A percentile compares a stretch with the other conserved stretches of the same genome.
Evolutionary conservation across 2,113 vertebrate genomes (phyloP).

Genomic region (Speoplatyrhinus poulsoni): DNA sequence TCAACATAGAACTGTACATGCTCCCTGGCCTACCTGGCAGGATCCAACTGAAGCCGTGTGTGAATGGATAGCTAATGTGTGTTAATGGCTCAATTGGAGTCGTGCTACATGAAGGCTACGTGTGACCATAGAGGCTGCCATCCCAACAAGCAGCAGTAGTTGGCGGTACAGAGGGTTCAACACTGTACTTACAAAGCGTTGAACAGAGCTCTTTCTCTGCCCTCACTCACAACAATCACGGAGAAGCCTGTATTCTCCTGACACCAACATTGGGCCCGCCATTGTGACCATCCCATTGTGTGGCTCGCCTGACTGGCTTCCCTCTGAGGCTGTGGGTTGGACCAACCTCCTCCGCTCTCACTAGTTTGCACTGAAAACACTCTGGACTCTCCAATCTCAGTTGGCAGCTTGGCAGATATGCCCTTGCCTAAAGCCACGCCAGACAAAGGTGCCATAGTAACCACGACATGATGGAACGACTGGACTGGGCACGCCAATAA

Average conservation of each 20-base stretch:
- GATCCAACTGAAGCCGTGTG: background rate
- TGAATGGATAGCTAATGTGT: background rate
- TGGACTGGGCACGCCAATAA: constrained; percentile 29
- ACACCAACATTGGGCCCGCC: constrained; percentile 54
- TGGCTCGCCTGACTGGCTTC: constrained; percentile 33
- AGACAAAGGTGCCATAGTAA: constrained; percentile 75
- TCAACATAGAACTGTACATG: no score
- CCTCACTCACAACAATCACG: constrained; percentile 42
- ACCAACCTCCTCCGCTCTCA: constrained; percentile 50
- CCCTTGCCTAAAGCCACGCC: constrained; percentile 36
- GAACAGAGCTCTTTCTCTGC: constrained; percentile 31
- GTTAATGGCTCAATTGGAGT: constrained; percentile 3
- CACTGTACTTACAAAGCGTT: background rate
- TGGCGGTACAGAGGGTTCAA: background rate
- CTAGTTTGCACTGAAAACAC: constrained; percentile 73
- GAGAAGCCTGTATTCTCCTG: constrained; percentile 38
- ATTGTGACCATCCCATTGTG: constrained; percentile 52
- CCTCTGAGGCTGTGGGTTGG: constrained; percentile 56
- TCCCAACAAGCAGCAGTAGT: constrained; percentile 40
- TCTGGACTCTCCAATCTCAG: constrained; percentile 29
- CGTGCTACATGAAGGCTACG: constrained; percentile 23
- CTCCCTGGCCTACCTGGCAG: background rate
- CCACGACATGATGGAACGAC: constrained; percentile 38
- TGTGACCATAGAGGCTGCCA: constrained; percentile 15
- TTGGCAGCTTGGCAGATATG: constrained; percentile 36